Percentiles rank a stretch among this genome's conserved stretches.
These are phyloP conservation scores for Onchidella celtica DNA, from an alignment of 2,888 invertebrate species.

Conservation along the genomic window DNA sequence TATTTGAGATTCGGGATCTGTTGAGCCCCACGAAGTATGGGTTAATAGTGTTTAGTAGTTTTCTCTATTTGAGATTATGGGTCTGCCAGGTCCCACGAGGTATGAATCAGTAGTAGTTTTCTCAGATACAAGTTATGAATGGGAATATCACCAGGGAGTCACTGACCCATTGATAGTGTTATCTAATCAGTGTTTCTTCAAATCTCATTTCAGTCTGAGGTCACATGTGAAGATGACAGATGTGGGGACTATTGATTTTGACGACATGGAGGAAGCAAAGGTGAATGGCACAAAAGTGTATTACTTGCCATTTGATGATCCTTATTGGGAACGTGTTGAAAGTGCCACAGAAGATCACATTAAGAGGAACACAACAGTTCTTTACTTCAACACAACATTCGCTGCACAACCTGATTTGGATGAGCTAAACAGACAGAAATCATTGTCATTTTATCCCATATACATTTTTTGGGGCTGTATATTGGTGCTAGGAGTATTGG, in stretches of 20 bases:
- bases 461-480: conserved; percentile 60
- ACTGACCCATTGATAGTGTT: no score
- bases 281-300: not conserved
- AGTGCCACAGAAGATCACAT: not conserved
- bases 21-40: no score
- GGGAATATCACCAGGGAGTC: no score
- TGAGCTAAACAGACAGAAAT: conserved; percentile 61
- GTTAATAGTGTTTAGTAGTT: no score
- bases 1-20: no score
- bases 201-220: no score
- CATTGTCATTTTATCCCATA: conserved; percentile 59
- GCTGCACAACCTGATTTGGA: conserved; percentile 21
- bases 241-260: conserved; percentile 26
- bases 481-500: conserved; percentile 60
- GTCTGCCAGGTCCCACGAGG: no score
- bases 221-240: no score
- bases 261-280: not conserved
- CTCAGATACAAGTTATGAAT: no score
- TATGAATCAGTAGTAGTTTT: no score
- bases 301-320: conserved; percentile 12
- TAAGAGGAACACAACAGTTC: not conserved
- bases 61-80: no score
- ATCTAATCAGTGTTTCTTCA: no score
- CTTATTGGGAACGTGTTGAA: not conserved
- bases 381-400: conserved; percentile 2